Evolutionary conservation across 2,113 vertebrate species (phyloP).

Genomic region (Aegotheles bennettii): DNA sequence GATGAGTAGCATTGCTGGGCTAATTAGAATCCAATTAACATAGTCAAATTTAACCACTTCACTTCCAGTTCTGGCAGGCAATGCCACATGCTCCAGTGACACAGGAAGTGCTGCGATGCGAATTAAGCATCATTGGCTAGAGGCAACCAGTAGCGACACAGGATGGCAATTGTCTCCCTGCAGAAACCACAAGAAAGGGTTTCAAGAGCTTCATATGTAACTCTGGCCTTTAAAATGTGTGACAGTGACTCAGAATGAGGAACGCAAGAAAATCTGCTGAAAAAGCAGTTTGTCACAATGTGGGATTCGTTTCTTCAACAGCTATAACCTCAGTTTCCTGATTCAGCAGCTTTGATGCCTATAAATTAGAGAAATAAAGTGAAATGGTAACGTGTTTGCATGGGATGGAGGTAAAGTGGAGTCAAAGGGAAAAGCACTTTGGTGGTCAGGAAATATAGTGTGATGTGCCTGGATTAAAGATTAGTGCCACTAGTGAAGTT

Average conservation of each 20-base stretch:
- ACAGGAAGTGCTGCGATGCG: background rate
- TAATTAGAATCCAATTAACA: constrained; percentile 11
- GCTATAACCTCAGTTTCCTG: constrained; percentile 75
- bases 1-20: background rate
- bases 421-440: constrained; percentile 20
- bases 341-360: constrained; percentile 67
- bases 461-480: background rate
- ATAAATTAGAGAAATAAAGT: constrained; percentile 68
- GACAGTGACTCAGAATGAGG: constrained; percentile 69
- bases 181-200: constrained; percentile 64
- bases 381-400: constrained; percentile 59
- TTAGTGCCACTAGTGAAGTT: background rate
- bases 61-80: constrained; percentile 6
- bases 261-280: constrained; percentile 56
- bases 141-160: constrained; percentile 13
- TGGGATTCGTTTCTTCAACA: constrained; percentile 69
- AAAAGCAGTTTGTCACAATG: constrained; percentile 63
- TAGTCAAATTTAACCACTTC: constrained; percentile 5
- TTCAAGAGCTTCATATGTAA: constrained; percentile 33
- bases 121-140: background rate
- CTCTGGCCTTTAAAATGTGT: constrained; percentile 57
- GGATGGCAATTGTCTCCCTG: constrained; percentile 17
- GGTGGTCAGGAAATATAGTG: background rate
- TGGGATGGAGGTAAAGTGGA: constrained; percentile 49
- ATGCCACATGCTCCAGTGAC: constrained; percentile 10